Percentiles rank a stretch among this genome's conserved stretches.
These are phyloP conservation scores for Channallabes apus DNA, from an alignment of 2,797 vertebrate genomes.

Conservation along the genomic window DNA sequence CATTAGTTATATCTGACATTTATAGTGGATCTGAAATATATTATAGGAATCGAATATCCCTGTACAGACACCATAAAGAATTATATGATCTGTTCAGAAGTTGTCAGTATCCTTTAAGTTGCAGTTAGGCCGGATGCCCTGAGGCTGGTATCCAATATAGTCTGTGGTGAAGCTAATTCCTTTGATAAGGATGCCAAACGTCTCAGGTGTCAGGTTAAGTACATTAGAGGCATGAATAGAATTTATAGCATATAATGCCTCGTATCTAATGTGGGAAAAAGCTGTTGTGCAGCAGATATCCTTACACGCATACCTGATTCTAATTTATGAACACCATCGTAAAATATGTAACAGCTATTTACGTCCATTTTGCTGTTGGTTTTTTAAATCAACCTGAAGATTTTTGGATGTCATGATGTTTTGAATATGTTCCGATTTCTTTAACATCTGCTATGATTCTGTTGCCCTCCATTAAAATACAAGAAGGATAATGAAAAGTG, in stretches of 20 bases:
- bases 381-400: neutral
- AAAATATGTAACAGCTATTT: conserved; percentile 14
- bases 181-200: conserved; percentile 48
- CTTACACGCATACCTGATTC: neutral
- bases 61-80: conserved; percentile 13
- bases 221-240: conserved; percentile 12
- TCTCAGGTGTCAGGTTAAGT: conserved; percentile 37
- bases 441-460: neutral
- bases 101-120: conserved; percentile 25
- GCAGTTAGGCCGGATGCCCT: conserved; percentile 27
- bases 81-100: conserved; percentile 20
- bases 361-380: conserved; percentile 7
- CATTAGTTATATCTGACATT: conserved; percentile 14
- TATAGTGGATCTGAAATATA: conserved; percentile 13
- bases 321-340: conserved; percentile 5
- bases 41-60: neutral
- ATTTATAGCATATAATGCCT: conserved; percentile 9
- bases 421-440: neutral
- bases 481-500: neutral
- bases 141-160: conserved; percentile 43
- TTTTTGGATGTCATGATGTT: neutral
- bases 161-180: conserved; percentile 11
- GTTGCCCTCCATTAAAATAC: neutral
- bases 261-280: conserved; percentile 22
- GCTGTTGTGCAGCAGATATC: conserved; percentile 16